Evolutionary conservation across 2,888 invertebrate genomes (phyloP).

Genomic region (Nomada lathburiana): DNA sequence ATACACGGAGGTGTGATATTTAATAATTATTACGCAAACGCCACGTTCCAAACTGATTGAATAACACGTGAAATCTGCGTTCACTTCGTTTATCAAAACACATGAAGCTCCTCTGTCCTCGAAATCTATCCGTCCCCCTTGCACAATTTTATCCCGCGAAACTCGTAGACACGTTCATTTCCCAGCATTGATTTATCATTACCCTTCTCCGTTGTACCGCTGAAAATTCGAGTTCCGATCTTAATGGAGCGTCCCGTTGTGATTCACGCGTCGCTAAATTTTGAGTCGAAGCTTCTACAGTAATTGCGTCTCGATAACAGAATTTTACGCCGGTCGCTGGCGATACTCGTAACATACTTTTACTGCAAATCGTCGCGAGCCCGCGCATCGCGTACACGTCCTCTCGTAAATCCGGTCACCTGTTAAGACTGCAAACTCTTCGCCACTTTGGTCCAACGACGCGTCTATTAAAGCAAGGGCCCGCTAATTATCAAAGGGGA

Average conservation of each 20-base stretch:
- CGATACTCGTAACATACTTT: conserved; percentile 19
- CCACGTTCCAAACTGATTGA: too few relatives aligned
- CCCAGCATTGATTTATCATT: background rate
- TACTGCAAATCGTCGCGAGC: conserved; percentile 25
- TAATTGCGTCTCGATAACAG: conserved; percentile 18
- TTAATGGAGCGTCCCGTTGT: background rate
- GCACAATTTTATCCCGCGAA: background rate
- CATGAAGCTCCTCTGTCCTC: too few relatives aligned
- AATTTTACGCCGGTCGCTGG: conserved; percentile 11
- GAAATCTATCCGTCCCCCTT: too few relatives aligned
- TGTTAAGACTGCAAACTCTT: conserved; percentile 32
- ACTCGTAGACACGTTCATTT: too few relatives aligned
- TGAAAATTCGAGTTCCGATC: background rate
- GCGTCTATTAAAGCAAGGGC: conserved; percentile 12
- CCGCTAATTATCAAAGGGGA: conserved; percentile 28
- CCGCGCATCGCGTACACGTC: background rate
- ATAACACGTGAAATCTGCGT: too few relatives aligned
- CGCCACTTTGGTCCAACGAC: conserved; percentile 2
- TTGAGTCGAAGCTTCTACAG: background rate
- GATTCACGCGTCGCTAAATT: conserved; percentile 2
- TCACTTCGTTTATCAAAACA: too few relatives aligned
- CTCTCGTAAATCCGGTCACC: conserved; percentile 22
- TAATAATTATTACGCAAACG: too few relatives aligned
- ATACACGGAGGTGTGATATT: too few relatives aligned
- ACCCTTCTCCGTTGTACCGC: background rate